Evolutionary conservation across 2,797 vertebrate species (phyloP).

Genomic region (Pseudochirops corinnae): DNA sequence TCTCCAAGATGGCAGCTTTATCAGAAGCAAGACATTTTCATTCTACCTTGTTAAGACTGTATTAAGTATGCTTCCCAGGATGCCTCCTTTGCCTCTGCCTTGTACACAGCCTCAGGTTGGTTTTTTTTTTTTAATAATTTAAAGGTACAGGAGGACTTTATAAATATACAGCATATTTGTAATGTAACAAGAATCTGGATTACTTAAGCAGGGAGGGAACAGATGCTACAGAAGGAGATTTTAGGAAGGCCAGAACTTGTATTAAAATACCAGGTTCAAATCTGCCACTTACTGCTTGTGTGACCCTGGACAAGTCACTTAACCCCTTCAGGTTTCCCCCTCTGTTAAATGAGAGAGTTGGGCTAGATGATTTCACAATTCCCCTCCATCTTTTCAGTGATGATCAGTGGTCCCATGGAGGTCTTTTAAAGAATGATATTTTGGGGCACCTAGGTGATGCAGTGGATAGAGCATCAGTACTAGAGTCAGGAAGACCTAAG

Average conservation of each 20-base stretch:
- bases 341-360: neutral
- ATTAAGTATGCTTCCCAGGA: constrained; percentile 24
- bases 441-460: neutral
- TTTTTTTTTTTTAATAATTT: constrained; percentile 23
- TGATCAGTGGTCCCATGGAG: neutral
- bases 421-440: neutral
- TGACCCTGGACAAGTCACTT: neutral
- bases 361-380: neutral
- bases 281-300: neutral
- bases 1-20: constrained; percentile 22
- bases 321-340: neutral
- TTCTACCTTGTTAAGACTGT: constrained; percentile 51
- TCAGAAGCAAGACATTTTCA: constrained; percentile 47
- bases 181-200: constrained; percentile 11
- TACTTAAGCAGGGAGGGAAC: neutral
- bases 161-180: constrained; percentile 15
- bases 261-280: neutral
- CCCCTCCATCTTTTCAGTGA: neutral
- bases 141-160: constrained; percentile 19
- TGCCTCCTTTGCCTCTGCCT: neutral
- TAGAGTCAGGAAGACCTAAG: neutral
- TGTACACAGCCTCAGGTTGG: neutral
- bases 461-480: neutral
- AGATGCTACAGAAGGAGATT: neutral
- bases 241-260: neutral